A percentile compares a stretch with the other conserved stretches of the same genome.
Evolutionary conservation across 2,113 vertebrate species (phyloP).

Genomic region (Odocoileus virginianus): DNA sequence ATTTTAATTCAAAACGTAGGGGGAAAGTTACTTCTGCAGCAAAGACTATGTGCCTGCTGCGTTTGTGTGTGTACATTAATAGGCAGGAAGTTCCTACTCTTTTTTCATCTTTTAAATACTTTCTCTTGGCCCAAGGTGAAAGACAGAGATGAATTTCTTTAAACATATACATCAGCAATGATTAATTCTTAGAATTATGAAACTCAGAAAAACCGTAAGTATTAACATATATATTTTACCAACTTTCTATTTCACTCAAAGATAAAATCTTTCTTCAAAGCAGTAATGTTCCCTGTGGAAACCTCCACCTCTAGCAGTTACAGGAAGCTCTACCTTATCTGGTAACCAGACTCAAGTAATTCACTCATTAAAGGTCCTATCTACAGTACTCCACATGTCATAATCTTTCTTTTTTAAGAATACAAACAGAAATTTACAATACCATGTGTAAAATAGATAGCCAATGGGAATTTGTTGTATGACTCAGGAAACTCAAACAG

Average conservation of each 20-base stretch:
- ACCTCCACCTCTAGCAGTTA: not conserved
- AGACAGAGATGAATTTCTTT: constrained; percentile 49
- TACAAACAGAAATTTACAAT: not conserved
- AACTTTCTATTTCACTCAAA: constrained; percentile 40
- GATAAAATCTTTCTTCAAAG: not conserved
- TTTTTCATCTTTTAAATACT: constrained; percentile 58
- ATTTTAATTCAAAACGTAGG: not conserved
- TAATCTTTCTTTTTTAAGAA: not conserved
- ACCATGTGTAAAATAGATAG: not conserved
- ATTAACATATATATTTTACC: constrained; percentile 19
- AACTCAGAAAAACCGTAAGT: not conserved
- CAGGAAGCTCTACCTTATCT: not conserved
- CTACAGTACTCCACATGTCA: not conserved
- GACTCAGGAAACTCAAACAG: not conserved
- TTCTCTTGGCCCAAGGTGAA: not conserved
- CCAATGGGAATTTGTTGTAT: not conserved
- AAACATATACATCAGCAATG: not conserved
- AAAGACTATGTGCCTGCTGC: not conserved
- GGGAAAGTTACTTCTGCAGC: not conserved
- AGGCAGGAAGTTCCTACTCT: constrained; percentile 35
- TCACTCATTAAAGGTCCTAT: not conserved
- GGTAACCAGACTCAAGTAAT: not conserved
- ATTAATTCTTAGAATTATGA: constrained; percentile 25
- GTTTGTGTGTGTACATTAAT: not conserved
- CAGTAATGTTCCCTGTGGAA: not conserved